phyloP scores from a whole-genome alignment of 2,113 vertebrate genomes.

The Excalfactoria chinensis region DNA sequence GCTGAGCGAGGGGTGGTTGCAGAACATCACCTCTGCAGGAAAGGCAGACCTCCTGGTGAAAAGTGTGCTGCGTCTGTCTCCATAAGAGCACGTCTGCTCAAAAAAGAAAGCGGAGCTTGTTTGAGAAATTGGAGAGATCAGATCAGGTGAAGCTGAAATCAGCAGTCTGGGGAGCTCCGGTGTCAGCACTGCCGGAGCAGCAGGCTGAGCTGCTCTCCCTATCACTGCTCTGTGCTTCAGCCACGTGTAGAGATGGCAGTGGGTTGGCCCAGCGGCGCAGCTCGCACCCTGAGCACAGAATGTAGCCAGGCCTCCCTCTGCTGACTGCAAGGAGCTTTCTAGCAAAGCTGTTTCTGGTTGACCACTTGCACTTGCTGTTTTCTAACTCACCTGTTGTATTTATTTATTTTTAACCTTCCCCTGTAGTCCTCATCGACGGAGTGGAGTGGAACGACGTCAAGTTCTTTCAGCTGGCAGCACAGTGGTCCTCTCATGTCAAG shows the following conservation, averaged over 20 bases:
- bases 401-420: background rate
- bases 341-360: background rate
- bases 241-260: background rate
- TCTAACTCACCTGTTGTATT: slow-evolving; percentile 16
- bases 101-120: background rate
- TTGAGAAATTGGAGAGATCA: background rate
- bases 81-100: background rate
- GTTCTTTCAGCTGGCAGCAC: slow-evolving; percentile 98
- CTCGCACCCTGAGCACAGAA: rapidly evolving
- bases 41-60: background rate
- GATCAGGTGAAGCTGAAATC: background rate
- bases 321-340: background rate
- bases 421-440: slow-evolving; percentile 92
- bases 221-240: background rate
- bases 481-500: slow-evolving; percentile 98
- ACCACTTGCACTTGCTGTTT: background rate
- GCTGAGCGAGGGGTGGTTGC: background rate
- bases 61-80: background rate
- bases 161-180: background rate
- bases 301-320: background rate
- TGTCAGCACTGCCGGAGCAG: background rate
- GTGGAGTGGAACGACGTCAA: slow-evolving; percentile 98
- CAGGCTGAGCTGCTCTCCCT: background rate
- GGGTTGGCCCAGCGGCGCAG: background rate
- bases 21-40: background rate